Conservation (phyloP, 2,797 vertebrate genomes). For the Vireo griseus region DNA sequence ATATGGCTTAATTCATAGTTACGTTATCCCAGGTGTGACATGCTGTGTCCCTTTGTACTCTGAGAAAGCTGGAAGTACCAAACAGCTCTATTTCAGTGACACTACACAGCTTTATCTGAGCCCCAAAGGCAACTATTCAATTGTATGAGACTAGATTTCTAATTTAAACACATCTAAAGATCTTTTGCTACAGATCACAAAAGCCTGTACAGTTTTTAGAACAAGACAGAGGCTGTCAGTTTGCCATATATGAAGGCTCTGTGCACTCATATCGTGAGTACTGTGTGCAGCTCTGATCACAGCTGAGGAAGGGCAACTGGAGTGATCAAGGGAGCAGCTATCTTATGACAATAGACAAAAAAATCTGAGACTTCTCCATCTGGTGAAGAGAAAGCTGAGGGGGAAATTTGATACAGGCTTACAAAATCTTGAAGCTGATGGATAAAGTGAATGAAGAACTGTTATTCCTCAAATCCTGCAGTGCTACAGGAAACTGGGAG, state of each 20-base stretch:
- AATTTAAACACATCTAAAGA: slow-evolving; percentile 26
- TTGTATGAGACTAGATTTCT: background rate
- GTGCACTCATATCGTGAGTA: background rate
- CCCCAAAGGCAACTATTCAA: slow-evolving; percentile 23
- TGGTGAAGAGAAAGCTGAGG: background rate
- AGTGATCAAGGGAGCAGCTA: background rate
- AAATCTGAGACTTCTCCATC: background rate
- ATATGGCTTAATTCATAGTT: background rate
- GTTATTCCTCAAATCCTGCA: slow-evolving; percentile 19
- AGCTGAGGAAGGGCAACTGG: background rate
- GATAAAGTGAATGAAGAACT: slow-evolving; percentile 17
- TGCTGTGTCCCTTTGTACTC: background rate
- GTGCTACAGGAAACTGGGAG: background rate
- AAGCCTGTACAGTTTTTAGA: slow-evolving; percentile 23
- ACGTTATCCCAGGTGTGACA: background rate
- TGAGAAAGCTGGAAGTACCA: background rate
- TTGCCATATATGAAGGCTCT: background rate
- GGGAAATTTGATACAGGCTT: slow-evolving; percentile 1
- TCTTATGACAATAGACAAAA: background rate
- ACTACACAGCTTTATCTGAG: slow-evolving; percentile 6
- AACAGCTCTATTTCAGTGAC: slow-evolving; percentile 31
- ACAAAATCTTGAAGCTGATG: slow-evolving; percentile 3
- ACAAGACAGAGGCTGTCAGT: slow-evolving; percentile 11
- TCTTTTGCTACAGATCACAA: slow-evolving; percentile 13
- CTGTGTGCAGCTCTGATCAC: background rate